Evolutionary conservation across 1,140 invertebrate species (phyloP).

Genomic region (Drosophila ogumai): DNA sequence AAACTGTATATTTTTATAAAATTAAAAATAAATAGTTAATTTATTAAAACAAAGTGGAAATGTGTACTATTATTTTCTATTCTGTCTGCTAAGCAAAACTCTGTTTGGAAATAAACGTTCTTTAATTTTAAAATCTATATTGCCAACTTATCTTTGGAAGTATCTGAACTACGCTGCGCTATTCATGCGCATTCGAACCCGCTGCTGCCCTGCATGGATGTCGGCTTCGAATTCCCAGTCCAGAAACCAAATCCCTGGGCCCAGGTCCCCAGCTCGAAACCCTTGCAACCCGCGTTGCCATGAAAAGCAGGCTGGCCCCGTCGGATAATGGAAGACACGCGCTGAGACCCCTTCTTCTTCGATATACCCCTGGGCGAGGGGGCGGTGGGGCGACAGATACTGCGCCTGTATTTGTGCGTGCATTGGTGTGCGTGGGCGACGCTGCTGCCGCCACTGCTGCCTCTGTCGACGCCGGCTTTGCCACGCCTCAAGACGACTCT

Average conservation of each 20-base stretch:
- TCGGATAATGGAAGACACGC: constrained; percentile 70
- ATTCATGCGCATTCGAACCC: constrained; percentile 16
- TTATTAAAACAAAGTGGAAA: not conserved
- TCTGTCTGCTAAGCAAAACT: not conserved
- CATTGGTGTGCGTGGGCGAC: constrained; percentile 59
- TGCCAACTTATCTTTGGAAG: not conserved
- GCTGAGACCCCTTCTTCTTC: constrained; percentile 30
- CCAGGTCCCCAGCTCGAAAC: not conserved
- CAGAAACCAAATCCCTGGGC: not conserved
- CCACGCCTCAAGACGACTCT: constrained; percentile 60
- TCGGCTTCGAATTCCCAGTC: constrained; percentile 13
- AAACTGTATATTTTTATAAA: too few species aligned
- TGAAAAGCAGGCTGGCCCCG: constrained; percentile 34
- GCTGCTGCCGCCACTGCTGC: constrained; percentile 36
- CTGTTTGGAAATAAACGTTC: not conserved
- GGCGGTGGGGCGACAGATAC: not conserved
- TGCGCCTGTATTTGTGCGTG: constrained; percentile 60
- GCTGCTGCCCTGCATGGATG: constrained; percentile 6
- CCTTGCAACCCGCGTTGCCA: constrained; percentile 32
- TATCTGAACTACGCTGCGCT: constrained; percentile 4
- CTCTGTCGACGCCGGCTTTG: constrained; percentile 49
- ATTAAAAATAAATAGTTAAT: not conserved
- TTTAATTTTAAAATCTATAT: constrained; percentile 7
- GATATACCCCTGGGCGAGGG: not conserved
- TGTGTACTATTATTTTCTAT: too few species aligned